phyloP scores from a whole-genome alignment of 2,113 vertebrate species.

The Neotoma lepida region DNA sequence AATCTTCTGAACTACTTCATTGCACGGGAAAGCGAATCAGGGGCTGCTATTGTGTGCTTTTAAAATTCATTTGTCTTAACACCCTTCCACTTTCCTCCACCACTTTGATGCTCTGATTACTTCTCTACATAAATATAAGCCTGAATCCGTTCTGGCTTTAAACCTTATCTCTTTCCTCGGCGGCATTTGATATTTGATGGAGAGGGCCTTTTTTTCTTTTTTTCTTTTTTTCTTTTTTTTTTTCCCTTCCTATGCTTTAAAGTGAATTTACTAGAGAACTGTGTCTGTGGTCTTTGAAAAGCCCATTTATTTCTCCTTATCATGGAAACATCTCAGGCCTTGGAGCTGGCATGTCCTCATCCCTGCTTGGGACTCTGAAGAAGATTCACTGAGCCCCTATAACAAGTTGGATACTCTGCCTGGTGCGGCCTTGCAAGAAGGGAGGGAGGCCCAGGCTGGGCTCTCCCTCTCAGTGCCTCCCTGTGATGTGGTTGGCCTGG shows the following conservation, averaged over 20 bases:
- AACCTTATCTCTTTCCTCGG: slow-evolving; percentile 63
- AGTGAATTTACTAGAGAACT: slow-evolving; percentile 53
- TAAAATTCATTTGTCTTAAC: slow-evolving; percentile 80
- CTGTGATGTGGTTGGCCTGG: rapidly evolving
- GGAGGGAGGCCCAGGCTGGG: rapidly evolving
- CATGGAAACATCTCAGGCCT: neutral
- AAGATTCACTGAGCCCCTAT: slow-evolving; percentile 55
- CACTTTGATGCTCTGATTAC: slow-evolving; percentile 67
- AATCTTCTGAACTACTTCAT: slow-evolving; percentile 81
- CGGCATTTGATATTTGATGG: neutral
- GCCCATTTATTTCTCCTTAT: slow-evolving; percentile 55
- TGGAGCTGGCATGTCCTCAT: rapidly evolving
- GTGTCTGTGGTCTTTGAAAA: slow-evolving; percentile 32
- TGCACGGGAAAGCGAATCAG: slow-evolving; percentile 69
- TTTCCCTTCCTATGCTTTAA: neutral
- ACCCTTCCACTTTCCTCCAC: slow-evolving; percentile 64
- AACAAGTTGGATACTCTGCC: rapidly evolving
- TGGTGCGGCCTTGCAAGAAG: rapidly evolving
- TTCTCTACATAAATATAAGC: slow-evolving; percentile 68
- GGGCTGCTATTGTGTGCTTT: slow-evolving; percentile 69
- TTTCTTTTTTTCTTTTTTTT: neutral
- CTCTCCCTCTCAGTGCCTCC: rapidly evolving
- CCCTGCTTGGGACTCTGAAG: neutral
- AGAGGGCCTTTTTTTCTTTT: neutral
- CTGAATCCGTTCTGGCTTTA: slow-evolving; percentile 31